phyloP scores from a whole-genome alignment of 2,113 vertebrate genomes.

The Albula goreensis region DNA sequence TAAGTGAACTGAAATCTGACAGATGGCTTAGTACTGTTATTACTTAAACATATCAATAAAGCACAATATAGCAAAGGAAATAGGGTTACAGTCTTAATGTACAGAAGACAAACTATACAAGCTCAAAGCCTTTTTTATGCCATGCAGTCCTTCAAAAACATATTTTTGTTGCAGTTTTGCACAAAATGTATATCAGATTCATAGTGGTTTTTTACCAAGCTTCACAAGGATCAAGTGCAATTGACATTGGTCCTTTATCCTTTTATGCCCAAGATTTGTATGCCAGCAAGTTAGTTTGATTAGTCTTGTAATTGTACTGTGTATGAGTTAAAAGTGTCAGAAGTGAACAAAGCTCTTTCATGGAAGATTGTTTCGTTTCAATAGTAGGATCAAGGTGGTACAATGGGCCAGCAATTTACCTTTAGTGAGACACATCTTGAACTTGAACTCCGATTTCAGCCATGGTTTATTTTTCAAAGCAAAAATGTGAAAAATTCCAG shows the following conservation, averaged over 20 bases:
- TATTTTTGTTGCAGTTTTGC: slow-evolving; percentile 18
- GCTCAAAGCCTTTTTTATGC: slow-evolving; percentile 58
- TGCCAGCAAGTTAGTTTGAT: not conserved
- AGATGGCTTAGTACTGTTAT: slow-evolving; percentile 53
- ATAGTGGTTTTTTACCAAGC: slow-evolving; percentile 33
- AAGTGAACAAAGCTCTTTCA: slow-evolving; percentile 25
- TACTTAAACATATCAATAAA: slow-evolving; percentile 50
- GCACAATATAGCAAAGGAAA: slow-evolving; percentile 48
- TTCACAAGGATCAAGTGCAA: slow-evolving; percentile 16
- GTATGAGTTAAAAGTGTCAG: slow-evolving; percentile 30
- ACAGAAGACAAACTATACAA: slow-evolving; percentile 59
- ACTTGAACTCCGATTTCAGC: not conserved
- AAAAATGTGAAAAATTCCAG: not conserved
- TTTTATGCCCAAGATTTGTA: slow-evolving; percentile 30
- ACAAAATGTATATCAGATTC: slow-evolving; percentile 33
- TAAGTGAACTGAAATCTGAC: slow-evolving; percentile 50
- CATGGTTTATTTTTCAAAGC: not conserved
- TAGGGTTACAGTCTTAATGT: slow-evolving; percentile 53
- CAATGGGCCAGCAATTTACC: not conserved
- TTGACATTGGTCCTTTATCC: slow-evolving; percentile 29
- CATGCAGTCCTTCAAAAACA: slow-evolving; percentile 65
- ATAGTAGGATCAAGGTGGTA: not conserved
- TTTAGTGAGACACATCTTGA: not conserved
- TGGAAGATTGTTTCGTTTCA: not conserved
- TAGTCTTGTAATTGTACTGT: slow-evolving; percentile 21